phyloP scores from a whole-genome alignment of 1,140 invertebrate genomes.

The Armadillidium nasatum region DNA sequence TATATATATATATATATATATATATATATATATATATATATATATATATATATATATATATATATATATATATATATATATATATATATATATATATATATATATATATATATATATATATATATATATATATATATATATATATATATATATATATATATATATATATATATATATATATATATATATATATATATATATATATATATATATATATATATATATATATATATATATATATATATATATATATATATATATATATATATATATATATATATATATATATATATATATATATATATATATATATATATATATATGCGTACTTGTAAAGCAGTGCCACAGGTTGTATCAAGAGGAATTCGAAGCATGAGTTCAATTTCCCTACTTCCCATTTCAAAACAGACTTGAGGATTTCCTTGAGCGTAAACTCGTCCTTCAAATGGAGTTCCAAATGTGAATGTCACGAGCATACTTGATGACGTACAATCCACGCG shows the following conservation, averaged over 20 bases:
- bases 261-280: background rate
- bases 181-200: background rate
- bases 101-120: too few species aligned
- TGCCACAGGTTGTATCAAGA: conserved; percentile 54
- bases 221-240: conserved; percentile 16
- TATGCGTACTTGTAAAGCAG: conserved; percentile 51
- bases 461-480: conserved; percentile 55
- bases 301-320: background rate
- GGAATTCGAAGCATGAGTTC: conserved; percentile 53
- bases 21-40: too few species aligned
- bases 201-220: conserved; percentile 8
- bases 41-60: too few species aligned
- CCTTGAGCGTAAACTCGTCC: conserved; percentile 56
- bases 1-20: too few species aligned
- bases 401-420: conserved; percentile 55
- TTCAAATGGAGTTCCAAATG: conserved; percentile 53
- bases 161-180: too few species aligned
- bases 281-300: background rate
- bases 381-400: conserved; percentile 53
- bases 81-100: too few species aligned
- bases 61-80: too few species aligned
- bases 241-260: conserved; percentile 1
- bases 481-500: conserved; percentile 55
- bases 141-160: too few species aligned
- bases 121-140: too few species aligned